phyloP scores from a whole-genome alignment of 2,888 invertebrate species.

The Scaptomyza parva region DNA sequence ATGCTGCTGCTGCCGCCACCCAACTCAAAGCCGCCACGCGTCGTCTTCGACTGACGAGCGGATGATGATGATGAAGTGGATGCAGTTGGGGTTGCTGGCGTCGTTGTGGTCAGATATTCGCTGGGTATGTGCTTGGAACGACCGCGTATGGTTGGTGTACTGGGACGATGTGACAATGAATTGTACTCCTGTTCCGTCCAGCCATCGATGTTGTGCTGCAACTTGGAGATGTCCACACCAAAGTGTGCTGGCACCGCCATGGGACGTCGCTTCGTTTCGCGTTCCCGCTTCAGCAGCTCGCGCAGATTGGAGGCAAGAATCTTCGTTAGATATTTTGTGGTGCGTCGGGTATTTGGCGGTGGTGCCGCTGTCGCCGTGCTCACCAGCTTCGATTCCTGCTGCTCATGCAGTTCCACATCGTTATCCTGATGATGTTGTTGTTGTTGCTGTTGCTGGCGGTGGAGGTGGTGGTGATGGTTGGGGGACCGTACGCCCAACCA shows the following conservation, averaged over 20 bases:
- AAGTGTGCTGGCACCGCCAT: constrained; percentile 9
- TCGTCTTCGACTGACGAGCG: constrained; percentile 79
- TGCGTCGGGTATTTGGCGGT: constrained; percentile 79
- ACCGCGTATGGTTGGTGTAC: constrained; percentile 87
- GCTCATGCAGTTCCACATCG: constrained; percentile 85
- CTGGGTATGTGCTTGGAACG: constrained; percentile 91
- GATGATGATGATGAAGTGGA: constrained; percentile 83
- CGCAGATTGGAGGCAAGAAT: constrained; percentile 86
- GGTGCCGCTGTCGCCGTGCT: constrained; percentile 75
- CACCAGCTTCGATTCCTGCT: constrained; percentile 85
- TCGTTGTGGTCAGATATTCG: constrained; percentile 89
- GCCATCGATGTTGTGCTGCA: constrained; percentile 93
- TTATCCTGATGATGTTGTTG: constrained; percentile 64
- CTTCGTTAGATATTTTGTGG: constrained; percentile 82
- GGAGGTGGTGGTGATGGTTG: constrained; percentile 82
- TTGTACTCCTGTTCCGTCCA: constrained; percentile 93
- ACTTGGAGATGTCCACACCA: constrained; percentile 88
- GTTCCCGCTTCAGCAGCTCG: constrained; percentile 85
- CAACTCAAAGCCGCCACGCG: constrained; percentile 64
- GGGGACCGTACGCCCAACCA: constrained; percentile 29
- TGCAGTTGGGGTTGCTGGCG: constrained; percentile 86
- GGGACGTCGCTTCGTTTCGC: constrained; percentile 74
- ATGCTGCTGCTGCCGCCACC: constrained; percentile 44
- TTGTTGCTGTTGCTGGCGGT: constrained; percentile 69
- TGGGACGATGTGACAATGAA: constrained; percentile 85